Evolutionary conservation across 2,888 invertebrate species (phyloP), one percentile per base, ranked within the genome.

Genomic region (Eudemis profundana): DNA sequence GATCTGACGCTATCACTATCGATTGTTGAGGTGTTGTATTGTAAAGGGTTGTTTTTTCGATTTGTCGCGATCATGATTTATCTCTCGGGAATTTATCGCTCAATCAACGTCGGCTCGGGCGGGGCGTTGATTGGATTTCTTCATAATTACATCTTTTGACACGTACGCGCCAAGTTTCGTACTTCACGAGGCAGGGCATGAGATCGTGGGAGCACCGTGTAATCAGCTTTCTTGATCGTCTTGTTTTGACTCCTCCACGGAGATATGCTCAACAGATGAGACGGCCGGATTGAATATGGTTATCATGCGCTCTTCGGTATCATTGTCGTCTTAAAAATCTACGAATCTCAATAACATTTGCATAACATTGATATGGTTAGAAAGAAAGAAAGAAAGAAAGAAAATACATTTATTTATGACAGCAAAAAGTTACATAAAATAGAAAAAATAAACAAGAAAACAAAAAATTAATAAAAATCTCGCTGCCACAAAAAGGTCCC

Each of bases 81-180:
- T 90, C 86, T 88, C 83, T 79, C 78, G 83, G 87, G 82, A 86
- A 88, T 91, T 89, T 89, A 91, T 90, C 91, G 87, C 85, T 88
- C 86, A 86, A 87, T 87, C 87, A 87, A 85, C 83, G 85, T 86
- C 85, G 76, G 78, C 76, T 75, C 80, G 85, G 82, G 84, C 82
- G 82, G 83, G 76, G 79, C 81, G 85, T 84, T 92, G 91, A 92
- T 92, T 92, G 91, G 89, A 88, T 92, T 91, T 89, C 89, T 89
- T 90, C 89, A 89, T 91, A 92, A 92, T 92, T 92, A 92, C 90
- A 89, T 90, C 89, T 91, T 92, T 91, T 91, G 91, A 92, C 91
- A 89, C 85, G 90, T 89, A 87, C 84, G 87, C 86, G 90, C 87
- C 86, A 91, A 89, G 90, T 88, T 90, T 90, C 87, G 88, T 89